Evolutionary conservation across 2,113 vertebrate species (phyloP), one percentile per base, ranked within the genome.

Genomic region (Clarias gariepinus): DNA sequence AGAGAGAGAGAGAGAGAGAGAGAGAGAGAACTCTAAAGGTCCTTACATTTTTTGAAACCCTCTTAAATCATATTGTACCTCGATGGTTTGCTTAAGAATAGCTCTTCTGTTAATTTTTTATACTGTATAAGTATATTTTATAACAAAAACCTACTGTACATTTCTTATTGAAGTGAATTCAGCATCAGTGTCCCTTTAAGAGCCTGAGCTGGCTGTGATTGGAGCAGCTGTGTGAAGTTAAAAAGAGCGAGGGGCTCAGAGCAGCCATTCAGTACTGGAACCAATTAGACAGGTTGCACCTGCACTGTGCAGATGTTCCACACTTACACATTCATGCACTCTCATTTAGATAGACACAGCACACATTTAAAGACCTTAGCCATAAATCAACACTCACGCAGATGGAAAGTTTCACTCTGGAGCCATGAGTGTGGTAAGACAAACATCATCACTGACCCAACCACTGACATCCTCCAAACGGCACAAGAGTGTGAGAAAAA

Each of bases 401-500:
- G 60, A 66, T 80, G 69, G 83, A 87, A 87, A 79, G 81, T 87
- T 87, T 66, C 64, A 84, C 66, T 25, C 58, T 0, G 77, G 87
- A 82, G 18, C 25, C 30, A 96, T 96, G 95, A 94, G 93, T 84
- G 52, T 91, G 0, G 90, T 78, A 0, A 85, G 91, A 0, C 89
- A 93, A 23, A 88, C 92, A 4, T 73, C 93, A 2, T 87, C 92
- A 0, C 91, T 84, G 88, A 93, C 89, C 90, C 95, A 93, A 83
- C 78, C 94, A 5, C 85, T 95, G 30, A 95, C 92, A 88, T 84
- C 94, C 21, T 87, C 95, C 89, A 97, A 94, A 87, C 96, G 95
- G 89, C 92, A 96, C 41, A 94, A 95, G 74, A 95, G 94, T 52
- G 89, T 94, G 86, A 95, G 95, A 89, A 95, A 96, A 71, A 96